Conservation (phyloP, 2,888 invertebrate genomes). For the Caenorhabditis sp. region DNA sequence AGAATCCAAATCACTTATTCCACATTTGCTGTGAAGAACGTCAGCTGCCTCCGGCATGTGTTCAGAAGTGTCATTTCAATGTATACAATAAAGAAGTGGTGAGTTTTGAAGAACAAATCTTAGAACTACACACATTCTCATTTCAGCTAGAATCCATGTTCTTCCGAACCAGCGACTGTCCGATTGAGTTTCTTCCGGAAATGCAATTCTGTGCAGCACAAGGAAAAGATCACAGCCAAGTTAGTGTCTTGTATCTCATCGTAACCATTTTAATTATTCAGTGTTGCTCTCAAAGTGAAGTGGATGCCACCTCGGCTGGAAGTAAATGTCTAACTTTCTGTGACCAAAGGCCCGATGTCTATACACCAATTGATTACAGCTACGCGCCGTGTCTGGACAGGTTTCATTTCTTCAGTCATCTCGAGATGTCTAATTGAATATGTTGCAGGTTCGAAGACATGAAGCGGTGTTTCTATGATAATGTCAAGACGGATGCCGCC, state of each 20-base stretch:
- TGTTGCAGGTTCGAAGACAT: conserved; percentile 75
- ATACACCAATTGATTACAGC: conserved; percentile 77
- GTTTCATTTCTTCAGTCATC: conserved; percentile 46
- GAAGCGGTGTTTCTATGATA: conserved; percentile 80
- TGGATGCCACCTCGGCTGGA: conserved; percentile 76
- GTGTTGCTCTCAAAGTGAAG: conserved; percentile 72
- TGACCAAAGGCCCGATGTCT: conserved; percentile 77
- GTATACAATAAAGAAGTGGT: conserved; percentile 67
- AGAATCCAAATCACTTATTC: conserved; percentile 74
- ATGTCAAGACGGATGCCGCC: conserved; percentile 63
- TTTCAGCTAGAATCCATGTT: conserved; percentile 78
- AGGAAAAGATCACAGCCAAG: conserved; percentile 76
- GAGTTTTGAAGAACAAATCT: conserved; percentile 18
- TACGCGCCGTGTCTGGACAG: conserved; percentile 76
- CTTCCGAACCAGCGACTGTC: conserved; percentile 78
- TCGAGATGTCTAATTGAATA: conserved; percentile 38
- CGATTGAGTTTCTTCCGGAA: conserved; percentile 79
- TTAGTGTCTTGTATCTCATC: background rate
- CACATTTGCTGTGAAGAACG: conserved; percentile 73
- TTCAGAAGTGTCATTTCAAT: conserved; percentile 72
- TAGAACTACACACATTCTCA: background rate
- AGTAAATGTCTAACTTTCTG: conserved; percentile 78
- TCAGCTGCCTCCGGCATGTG: conserved; percentile 67
- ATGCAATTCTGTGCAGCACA: conserved; percentile 80
- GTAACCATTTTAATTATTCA: conserved; percentile 8